Evolutionary conservation across 1,140 invertebrate genomes (phyloP).

Genomic region (Dufourea novaeangliae): DNA sequence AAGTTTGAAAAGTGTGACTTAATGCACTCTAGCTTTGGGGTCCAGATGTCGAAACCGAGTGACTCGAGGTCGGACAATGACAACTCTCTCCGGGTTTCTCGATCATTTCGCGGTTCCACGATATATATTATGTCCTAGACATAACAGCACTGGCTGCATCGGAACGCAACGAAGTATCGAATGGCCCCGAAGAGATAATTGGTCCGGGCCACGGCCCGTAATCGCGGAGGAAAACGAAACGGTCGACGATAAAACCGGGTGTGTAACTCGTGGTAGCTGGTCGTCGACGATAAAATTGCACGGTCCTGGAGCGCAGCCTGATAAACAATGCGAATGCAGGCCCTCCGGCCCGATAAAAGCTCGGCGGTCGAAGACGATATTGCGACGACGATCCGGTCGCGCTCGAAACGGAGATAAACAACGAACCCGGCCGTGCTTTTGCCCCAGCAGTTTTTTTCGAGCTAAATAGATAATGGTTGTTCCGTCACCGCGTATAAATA

Average conservation of each 20-base stretch:
- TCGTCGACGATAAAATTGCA: conserved; percentile 48
- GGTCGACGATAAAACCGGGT: conserved; percentile 41
- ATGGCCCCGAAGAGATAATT: conserved; percentile 34
- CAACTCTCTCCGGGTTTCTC: neutral
- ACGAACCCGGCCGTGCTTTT: neutral
- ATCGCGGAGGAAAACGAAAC: conserved; percentile 57
- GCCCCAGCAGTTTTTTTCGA: conserved; percentile 48
- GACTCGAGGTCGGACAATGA: too few relatives aligned
- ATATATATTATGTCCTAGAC: neutral
- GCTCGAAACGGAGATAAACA: conserved; percentile 24
- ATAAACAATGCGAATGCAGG: conserved; percentile 54
- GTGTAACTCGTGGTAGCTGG: conserved; percentile 48
- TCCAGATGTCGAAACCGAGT: too few relatives aligned
- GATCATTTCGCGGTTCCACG: neutral
- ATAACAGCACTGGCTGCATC: conserved; percentile 1
- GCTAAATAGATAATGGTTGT: conserved; percentile 52
- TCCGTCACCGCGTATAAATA: conserved; percentile 45
- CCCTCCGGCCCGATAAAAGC: conserved; percentile 32
- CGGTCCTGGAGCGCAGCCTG: conserved; percentile 25
- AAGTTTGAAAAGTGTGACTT: too few relatives aligned
- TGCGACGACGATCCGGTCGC: conserved; percentile 5
- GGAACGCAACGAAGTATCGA: conserved; percentile 9
- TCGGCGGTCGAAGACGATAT: conserved; percentile 22
- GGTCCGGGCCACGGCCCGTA: conserved; percentile 8
- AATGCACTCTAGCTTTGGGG: too few relatives aligned